phyloP scores from a whole-genome alignment of 2,888 invertebrate genomes.

The Linnaemya vulpina region DNA sequence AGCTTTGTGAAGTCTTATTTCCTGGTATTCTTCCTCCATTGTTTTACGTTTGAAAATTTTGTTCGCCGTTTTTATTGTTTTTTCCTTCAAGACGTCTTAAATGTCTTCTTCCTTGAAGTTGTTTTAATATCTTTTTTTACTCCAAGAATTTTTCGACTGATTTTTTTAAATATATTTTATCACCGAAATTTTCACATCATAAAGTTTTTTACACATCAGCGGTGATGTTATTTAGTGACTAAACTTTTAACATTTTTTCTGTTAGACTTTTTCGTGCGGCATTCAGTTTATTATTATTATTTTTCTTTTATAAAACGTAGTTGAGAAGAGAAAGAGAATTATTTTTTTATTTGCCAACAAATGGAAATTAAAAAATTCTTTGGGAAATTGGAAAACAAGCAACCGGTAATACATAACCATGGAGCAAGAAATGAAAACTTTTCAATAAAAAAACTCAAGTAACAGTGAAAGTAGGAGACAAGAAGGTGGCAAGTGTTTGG shows the following conservation, averaged over 20 bases:
- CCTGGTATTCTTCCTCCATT: conserved; percentile 18
- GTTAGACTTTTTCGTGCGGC: conserved; percentile 41
- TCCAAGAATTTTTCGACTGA: conserved; percentile 30
- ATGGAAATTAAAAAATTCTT: conserved; percentile 66
- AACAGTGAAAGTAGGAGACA: neutral
- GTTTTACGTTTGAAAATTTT: conserved; percentile 43
- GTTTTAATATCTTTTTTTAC: conserved; percentile 64
- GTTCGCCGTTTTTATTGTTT: conserved; percentile 30
- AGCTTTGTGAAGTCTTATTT: conserved; percentile 25
- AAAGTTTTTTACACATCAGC: conserved; percentile 72
- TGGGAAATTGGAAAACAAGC: conserved; percentile 35
- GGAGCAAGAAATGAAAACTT: conserved; percentile 26
- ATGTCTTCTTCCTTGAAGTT: conserved; percentile 41
- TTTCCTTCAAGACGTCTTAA: conserved; percentile 53
- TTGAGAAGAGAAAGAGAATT: conserved; percentile 27
- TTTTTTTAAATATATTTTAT: conserved; percentile 64
- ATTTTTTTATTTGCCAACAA: conserved; percentile 54
- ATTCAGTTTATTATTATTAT: conserved; percentile 33
- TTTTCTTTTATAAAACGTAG: conserved; percentile 27
- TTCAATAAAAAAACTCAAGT: neutral
- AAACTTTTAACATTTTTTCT: conserved; percentile 60
- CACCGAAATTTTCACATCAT: conserved; percentile 72
- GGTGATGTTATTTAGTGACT: conserved; percentile 71
- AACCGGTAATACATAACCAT: conserved; percentile 1
- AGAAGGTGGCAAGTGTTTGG: neutral